Conservation (phyloP, 2,888 invertebrate species). For the Andrena bucephala region DNA sequence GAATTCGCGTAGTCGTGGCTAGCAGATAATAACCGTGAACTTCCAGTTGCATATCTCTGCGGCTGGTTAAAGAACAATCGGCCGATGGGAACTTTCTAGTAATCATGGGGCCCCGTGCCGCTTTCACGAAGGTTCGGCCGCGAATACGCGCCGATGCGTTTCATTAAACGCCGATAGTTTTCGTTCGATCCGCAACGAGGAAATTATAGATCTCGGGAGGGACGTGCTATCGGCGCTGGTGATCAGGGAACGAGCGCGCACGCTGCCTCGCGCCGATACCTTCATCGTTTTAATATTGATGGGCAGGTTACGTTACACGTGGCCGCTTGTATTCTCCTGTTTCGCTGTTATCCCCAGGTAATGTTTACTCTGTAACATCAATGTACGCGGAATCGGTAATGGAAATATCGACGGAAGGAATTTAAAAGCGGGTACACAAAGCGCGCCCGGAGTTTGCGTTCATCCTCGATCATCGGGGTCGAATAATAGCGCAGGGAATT, state of each 20-base stretch:
- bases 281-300: constrained; percentile 14
- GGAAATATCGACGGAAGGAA: constrained; percentile 41
- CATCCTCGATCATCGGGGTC: not conserved
- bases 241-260: constrained; percentile 25
- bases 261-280: not conserved
- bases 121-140: constrained; percentile 44
- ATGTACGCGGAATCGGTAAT: constrained; percentile 38
- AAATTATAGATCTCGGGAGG: constrained; percentile 46
- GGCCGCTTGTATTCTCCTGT: not conserved
- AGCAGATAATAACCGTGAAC: constrained; percentile 55
- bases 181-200: constrained; percentile 33
- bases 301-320: constrained; percentile 15
- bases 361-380: constrained; percentile 43
- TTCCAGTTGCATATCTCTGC: constrained; percentile 46
- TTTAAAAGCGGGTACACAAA: constrained; percentile 20
- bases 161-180: constrained; percentile 42
- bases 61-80: constrained; percentile 58
- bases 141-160: constrained; percentile 51
- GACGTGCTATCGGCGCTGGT: constrained; percentile 31
- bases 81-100: constrained; percentile 57
- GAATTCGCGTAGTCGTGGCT: constrained; percentile 19
- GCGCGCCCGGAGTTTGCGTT: constrained; percentile 5
- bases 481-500: not conserved
- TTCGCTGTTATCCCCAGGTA: constrained; percentile 7
- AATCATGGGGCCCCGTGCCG: constrained; percentile 39